Evolutionary conservation across 2,113 vertebrate species (phyloP), one percentile per base, ranked within the genome.

Genomic region (Phylloscopus trochilus): DNA sequence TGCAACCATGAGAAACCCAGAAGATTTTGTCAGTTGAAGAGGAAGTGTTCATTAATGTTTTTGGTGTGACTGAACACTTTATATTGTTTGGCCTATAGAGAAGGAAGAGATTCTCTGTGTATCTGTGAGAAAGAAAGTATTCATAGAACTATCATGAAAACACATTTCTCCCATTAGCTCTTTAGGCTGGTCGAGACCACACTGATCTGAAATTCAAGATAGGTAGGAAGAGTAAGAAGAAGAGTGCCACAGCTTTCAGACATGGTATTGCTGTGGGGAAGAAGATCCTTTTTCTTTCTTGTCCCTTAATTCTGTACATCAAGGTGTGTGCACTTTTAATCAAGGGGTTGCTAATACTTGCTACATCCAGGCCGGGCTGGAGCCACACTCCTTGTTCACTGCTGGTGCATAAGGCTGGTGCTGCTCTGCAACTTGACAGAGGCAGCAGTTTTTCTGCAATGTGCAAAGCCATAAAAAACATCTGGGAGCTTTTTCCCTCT

Each of bases 381-480:
- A 23, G 19, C 4, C 9, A 9, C 23, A 17, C 43, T 56, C 31
- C 31, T 76, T 27, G 7, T 37, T 74, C 41, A 67, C 46, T 23
- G 3, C 35, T 1, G 1, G 9, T 69, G 41, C 51, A 39, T 28
- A 23, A 90, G 11, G 20, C 28, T 79, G 31, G 3, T 73, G 63
- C 59, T 88, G 20, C 41, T 92, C 31, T 73, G 30, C 2, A 35
- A 12, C 37, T 20, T 74, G 79, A 67, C 24, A 80, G 52, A 80
- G 18, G 39, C 28, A 86, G 64, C 58, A 74, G 35, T 91, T 96
- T 85, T 23, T 67, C 59, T 81, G 75, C 23, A 88, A 63, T 2
- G 2, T 68, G 47, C 64, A 77, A 84, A 87, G 73, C 62, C 47
- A 67, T 77, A 77, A 91, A 90, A 95, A 88, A 55, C 85, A 95